Evolutionary conservation across 2,888 invertebrate genomes (phyloP), one percentile per base, ranked within the genome.

Genomic region (Phragmatobia fuliginosa): DNA sequence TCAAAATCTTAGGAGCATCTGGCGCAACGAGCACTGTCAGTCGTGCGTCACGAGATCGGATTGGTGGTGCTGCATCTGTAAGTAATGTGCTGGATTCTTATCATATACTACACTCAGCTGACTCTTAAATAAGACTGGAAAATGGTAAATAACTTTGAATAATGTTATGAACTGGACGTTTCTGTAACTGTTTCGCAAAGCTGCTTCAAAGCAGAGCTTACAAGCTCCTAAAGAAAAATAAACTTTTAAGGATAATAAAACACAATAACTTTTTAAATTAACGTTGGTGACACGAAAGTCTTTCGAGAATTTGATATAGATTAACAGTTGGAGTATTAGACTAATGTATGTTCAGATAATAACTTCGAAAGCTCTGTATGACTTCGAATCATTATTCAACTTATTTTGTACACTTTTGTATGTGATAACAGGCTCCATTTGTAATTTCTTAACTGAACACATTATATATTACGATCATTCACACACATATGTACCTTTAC

Each of bases 1-100:
- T 98, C 28, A 97, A 94, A 82, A 99, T 98, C 85, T 97, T 96
- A 0, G 99, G 99, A 1, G 97, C 97, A 78, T 98, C 98, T 0
- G 99, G 99, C 0, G 99, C 98, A 52, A 99, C 98, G 79, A 98
- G 93, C 10, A 99, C 97, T 3, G 97, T 98, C 61, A 99, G 95
- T 67, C 96, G 96, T 58, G 99, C 99, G 90, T 97, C 97, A 74
- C 97, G 96, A 59, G 98, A 99, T 62, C 98, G 96, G 69, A 99
- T 97, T 8, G 97, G 97, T 56, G 97, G 97, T 85, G 97, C 69
- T 31, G 66, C 97, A 49, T 64, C 68, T 68, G 64, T 64, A 56
- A 65, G 52, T 7, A 64, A 38, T 41, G 60, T 16, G 33, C n/a
- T 58, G 4, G 33, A n/a, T 59, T 14, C 16, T 56, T 56, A 56